phyloP scores from a whole-genome alignment of 2,113 vertebrate species.

The Glaucomys volans region DNA sequence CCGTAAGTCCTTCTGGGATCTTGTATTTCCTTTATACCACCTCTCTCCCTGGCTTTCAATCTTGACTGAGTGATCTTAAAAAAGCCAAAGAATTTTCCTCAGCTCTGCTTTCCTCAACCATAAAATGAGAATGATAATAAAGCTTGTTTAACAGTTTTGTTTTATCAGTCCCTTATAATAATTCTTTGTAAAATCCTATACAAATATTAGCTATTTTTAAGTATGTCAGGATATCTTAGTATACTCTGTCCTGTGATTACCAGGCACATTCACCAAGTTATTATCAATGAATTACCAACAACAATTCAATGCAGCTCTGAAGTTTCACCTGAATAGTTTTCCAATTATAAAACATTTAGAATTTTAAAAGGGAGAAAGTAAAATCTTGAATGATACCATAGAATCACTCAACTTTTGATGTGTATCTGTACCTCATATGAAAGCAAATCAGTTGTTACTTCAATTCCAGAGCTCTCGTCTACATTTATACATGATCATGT shows the following conservation, averaged over 20 bases:
- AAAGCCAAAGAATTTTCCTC: not conserved
- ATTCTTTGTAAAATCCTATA: constrained; percentile 65
- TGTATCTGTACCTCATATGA: not conserved
- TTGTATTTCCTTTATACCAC: not conserved
- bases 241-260: not conserved
- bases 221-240: constrained; percentile 11
- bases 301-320: constrained; percentile 41
- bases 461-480: not conserved
- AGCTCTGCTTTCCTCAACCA: constrained; percentile 55
- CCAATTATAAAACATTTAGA: constrained; percentile 59
- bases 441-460: constrained; percentile 2
- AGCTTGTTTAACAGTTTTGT: constrained; percentile 68
- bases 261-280: constrained; percentile 46
- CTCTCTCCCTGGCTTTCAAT: constrained; percentile 48
- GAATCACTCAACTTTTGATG: not conserved
- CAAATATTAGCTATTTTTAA: constrained; percentile 72
- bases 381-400: not conserved
- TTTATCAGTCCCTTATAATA: constrained; percentile 65
- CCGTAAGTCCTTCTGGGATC: not conserved
- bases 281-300: constrained; percentile 67
- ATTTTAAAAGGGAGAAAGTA: not conserved
- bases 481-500: not conserved
- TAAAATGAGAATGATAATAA: constrained; percentile 73
- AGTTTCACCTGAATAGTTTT: constrained; percentile 65
- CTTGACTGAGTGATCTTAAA: constrained; percentile 48